Conservation (phyloP, 2,888 invertebrate species). For the Ecliptopera silaceata region DNA sequence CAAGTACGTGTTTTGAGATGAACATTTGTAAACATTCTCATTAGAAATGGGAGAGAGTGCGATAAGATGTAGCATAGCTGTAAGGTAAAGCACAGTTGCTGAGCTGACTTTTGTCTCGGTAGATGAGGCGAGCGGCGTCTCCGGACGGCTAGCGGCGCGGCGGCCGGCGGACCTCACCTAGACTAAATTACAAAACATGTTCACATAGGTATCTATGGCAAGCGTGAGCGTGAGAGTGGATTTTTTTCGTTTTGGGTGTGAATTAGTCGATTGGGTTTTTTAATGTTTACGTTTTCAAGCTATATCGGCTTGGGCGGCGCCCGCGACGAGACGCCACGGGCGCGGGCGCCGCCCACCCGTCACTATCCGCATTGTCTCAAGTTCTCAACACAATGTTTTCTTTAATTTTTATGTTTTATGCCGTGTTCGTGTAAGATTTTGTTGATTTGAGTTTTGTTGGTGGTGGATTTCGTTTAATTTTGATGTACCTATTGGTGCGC, state of each 20-base stretch:
- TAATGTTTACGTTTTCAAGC: constrained; percentile 81
- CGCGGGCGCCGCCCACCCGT: constrained; percentile 77
- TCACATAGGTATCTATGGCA: constrained; percentile 84
- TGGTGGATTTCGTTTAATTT: constrained; percentile 83
- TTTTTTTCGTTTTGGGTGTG: constrained; percentile 83
- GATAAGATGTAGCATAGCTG: constrained; percentile 32
- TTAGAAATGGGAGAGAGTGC: constrained; percentile 19
- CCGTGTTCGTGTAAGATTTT: constrained; percentile 82
- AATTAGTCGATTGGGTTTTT: constrained; percentile 83
- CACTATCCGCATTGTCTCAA: constrained; percentile 73
- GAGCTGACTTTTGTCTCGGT: constrained; percentile 83
- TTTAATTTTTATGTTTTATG: constrained; percentile 78
- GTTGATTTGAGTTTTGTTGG: constrained; percentile 82
- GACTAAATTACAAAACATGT: constrained; percentile 81
- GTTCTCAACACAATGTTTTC: constrained; percentile 75
- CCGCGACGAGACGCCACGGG: constrained; percentile 31
- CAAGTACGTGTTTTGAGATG: neutral
- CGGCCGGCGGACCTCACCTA: constrained; percentile 79
- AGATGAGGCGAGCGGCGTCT: constrained; percentile 80
- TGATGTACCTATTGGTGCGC: constrained; percentile 49
- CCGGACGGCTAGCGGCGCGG: constrained; percentile 73
- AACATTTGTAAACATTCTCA: neutral
- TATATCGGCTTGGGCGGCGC: constrained; percentile 70
- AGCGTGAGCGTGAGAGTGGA: constrained; percentile 84
- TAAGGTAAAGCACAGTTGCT: constrained; percentile 50